phyloP scores from a whole-genome alignment of 2,888 invertebrate species.

The Metacarcinus magister region DNA sequence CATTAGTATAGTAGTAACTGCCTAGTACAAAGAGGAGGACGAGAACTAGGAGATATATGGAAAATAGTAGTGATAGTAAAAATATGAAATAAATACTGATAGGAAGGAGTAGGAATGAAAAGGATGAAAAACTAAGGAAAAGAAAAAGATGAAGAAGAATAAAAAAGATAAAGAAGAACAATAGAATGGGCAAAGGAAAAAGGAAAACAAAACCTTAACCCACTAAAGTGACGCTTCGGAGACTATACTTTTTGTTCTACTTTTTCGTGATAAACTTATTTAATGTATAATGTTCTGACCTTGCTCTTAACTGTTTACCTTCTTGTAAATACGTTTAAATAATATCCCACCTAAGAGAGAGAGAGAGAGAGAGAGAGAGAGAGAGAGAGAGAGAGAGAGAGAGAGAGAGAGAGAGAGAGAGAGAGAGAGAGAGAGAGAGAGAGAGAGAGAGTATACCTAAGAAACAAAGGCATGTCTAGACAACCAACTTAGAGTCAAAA shows the following conservation, averaged over 20 bases:
- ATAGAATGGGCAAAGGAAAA: neutral
- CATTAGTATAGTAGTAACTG: too few relatives aligned
- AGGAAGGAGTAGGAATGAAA: neutral
- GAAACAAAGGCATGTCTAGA: neutral
- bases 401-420: neutral
- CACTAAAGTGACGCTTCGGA: neutral
- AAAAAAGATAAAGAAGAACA: neutral
- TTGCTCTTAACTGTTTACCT: neutral
- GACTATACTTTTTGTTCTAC: neutral
- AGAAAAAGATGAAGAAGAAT: neutral
- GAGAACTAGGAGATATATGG: neutral
- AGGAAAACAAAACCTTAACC: neutral
- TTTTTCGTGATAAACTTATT: neutral
- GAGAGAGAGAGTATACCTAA: neutral
- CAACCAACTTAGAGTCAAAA: neutral
- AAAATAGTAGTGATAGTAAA: neutral
- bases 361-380: conserved; percentile 1
- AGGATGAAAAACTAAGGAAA: neutral
- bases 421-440: neutral
- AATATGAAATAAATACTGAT: neutral
- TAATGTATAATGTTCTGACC: neutral
- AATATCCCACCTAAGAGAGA: neutral
- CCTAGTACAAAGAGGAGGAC: too few relatives aligned
- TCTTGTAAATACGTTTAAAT: neutral
- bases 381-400: neutral